Conservation (phyloP, 2,113 vertebrate genomes). For the Pterocles gutturalis region DNA sequence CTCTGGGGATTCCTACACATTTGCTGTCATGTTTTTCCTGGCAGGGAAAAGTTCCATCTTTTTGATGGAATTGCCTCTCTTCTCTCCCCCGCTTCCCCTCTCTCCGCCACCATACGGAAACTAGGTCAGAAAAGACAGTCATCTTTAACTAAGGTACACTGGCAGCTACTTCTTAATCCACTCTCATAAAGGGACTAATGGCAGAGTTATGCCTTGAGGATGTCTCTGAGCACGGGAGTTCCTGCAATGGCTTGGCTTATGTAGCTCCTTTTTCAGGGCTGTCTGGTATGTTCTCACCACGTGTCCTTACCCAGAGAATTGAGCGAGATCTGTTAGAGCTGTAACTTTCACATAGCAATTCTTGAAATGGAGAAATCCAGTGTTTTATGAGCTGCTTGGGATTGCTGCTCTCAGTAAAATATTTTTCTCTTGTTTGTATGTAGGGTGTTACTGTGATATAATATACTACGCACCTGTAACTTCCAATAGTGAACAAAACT, state of each 20-base stretch:
- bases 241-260: background rate
- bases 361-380: background rate
- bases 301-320: background rate
- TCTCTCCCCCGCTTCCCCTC: rapidly evolving
- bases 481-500: background rate
- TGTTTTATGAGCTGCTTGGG: background rate
- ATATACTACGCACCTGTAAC: background rate
- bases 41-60: background rate
- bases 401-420: background rate
- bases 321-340: background rate
- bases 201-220: background rate
- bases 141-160: background rate
- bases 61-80: rapidly evolving
- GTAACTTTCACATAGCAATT: background rate
- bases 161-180: background rate
- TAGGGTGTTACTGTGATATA: background rate
- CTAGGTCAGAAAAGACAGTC: background rate
- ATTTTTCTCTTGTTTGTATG: background rate
- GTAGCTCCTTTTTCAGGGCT: background rate
- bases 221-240: background rate
- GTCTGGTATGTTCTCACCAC: background rate
- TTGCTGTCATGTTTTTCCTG: background rate
- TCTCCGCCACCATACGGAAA: background rate
- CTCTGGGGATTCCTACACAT: background rate
- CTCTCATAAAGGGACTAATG: background rate